Evolutionary conservation across 2,797 vertebrate species (phyloP), one percentile per base, ranked within the genome.

Genomic region (Sebastolobus altivelis): DNA sequence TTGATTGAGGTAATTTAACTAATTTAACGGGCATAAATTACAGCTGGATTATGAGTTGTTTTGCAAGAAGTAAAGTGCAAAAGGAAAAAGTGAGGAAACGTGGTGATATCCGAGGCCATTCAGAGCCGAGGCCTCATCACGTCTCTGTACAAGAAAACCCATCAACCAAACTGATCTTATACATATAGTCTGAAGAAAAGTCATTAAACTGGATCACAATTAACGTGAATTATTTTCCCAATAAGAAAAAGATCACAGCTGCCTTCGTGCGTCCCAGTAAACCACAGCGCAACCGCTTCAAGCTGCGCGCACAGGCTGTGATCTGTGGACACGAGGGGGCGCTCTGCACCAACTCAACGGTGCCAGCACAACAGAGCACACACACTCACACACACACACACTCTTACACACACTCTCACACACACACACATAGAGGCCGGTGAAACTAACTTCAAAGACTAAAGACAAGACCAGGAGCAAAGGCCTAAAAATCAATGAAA

Each of bases 311-410:
- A 35, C 40, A 43, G 10, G 10, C 6, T 56, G 27, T n/a, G 9
- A 31, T 12, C 2, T 59, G 3, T 37, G 65, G 56, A 72, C 96
- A 73, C 94, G 81, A 73, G 95, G 93, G 92, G 95, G 95, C 95
- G 95, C 95, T 95, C 91, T 79, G 75, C 68, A 90, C 92, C 86
- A 94, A 85, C 68, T 73, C 72, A 87, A 90, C 49, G 16, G 8
- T 25, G 22, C 14, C 69, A 18, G 8, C 33, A 16, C 63, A 43
- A 61, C 49, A 29, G 37, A 52, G 58, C 18, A 60, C 75, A 55
- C 65, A 65, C 75, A 65, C 49, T 81, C 27, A 40, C 82, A 68
- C 31, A 77, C 77, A 73, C 80, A 83, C 54, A 73, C 25, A 52
- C 27, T 75, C 79, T 72, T 65, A 27, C 71, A 70, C 78, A 72